Conservation (phyloP, 1,140 invertebrate species). For the Pogonomyrmex californicus region DNA sequence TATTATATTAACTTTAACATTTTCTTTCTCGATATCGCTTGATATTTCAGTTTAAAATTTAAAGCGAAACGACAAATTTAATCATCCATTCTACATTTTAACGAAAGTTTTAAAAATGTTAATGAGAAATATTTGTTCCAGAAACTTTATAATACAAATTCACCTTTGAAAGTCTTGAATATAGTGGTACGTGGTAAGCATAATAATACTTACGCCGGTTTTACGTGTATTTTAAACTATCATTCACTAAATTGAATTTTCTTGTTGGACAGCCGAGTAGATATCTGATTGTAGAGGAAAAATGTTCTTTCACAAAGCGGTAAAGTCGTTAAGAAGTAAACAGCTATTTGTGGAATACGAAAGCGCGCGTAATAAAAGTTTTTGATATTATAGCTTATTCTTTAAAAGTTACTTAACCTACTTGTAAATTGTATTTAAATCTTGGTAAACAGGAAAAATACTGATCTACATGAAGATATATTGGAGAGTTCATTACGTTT, state of each 20-base stretch:
- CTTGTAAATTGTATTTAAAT: neutral
- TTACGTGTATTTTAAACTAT: conserved; percentile 25
- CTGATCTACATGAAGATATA: neutral
- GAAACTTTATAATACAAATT: neutral
- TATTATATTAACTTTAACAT: neutral
- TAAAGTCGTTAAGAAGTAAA: conserved; percentile 40
- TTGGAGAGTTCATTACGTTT: neutral
- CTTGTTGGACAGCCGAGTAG: neutral
- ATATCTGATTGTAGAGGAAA: conserved; percentile 24
- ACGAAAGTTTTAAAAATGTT: neutral
- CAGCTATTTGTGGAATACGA: neutral
- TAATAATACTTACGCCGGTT: conserved; percentile 5
- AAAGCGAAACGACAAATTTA: neutral
- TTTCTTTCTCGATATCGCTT: neutral
- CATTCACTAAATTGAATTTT: conserved; percentile 27
- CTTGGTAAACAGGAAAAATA: neutral
- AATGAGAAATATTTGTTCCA: neutral
- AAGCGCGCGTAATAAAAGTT: conserved; percentile 25
- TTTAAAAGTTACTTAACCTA: conserved; percentile 12
- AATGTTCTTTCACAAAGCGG: conserved; percentile 15
- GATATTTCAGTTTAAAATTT: neutral
- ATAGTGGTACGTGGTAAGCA: neutral
- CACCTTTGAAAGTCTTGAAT: neutral
- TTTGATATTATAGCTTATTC: neutral
- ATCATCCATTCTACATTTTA: neutral